Evolutionary conservation across 30 jellyfish, hydroid and myxozoan species (phyloP).

Genomic region (Hydractinia echinata): DNA sequence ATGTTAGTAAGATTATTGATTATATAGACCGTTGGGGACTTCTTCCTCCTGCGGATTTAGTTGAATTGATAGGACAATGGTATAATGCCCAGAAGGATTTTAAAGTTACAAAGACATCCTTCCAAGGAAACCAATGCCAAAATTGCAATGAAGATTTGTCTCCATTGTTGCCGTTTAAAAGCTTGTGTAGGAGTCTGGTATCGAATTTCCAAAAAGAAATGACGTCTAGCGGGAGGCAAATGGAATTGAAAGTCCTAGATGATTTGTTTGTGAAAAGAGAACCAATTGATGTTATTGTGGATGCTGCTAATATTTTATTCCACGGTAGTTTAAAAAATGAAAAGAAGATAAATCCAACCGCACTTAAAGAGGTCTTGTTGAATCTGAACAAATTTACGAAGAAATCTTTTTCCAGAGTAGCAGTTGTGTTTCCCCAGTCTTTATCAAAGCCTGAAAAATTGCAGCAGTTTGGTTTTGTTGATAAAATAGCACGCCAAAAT

Average conservation of each 20-base stretch:
- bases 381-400: neutral
- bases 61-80: too few relatives aligned
- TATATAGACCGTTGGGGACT: too few relatives aligned
- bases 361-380: neutral
- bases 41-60: too few relatives aligned
- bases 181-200: too few relatives aligned
- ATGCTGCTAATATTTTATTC: neutral
- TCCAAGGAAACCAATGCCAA: too few relatives aligned
- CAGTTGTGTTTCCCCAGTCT: constrained; percentile 18
- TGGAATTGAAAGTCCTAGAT: neutral
- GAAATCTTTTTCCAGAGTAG: neutral
- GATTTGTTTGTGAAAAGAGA: neutral
- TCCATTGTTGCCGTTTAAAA: too few relatives aligned
- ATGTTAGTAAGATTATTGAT: too few relatives aligned
- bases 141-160: too few relatives aligned
- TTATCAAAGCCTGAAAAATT: neutral
- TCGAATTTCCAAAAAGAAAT: too few relatives aligned
- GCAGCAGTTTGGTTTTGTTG: neutral
- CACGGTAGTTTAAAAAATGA: neutral
- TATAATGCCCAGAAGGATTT: too few relatives aligned
- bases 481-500: neutral
- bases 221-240: too few relatives aligned
- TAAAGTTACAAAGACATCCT: too few relatives aligned
- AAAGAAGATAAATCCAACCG: neutral
- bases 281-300: neutral